phyloP scores from a whole-genome alignment of 2,113 vertebrate species.

The Phycodurus eques region DNA sequence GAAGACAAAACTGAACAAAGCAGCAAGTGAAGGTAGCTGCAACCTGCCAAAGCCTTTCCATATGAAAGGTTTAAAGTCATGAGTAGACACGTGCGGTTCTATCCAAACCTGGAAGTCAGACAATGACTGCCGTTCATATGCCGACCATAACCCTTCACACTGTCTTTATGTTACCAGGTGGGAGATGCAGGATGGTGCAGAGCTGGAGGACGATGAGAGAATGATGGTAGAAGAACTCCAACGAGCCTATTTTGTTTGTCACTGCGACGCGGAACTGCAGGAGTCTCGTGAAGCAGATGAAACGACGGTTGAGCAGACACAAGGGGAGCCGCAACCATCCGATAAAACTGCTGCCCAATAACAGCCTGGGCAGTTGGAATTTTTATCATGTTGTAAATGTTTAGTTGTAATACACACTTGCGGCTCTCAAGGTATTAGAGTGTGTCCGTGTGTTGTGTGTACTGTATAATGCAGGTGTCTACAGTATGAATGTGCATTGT shows the following conservation, averaged over 20 bases:
- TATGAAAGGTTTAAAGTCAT: background rate
- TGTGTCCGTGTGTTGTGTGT: constrained; percentile 14
- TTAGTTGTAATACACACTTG: constrained; percentile 45
- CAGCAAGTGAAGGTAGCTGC: too few species aligned
- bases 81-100: background rate
- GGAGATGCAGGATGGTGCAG: constrained; percentile 86
- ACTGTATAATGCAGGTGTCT: constrained; percentile 23
- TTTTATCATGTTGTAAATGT: constrained; percentile 55
- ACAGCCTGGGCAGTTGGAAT: constrained; percentile 30
- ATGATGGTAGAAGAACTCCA: constrained; percentile 80
- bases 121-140: too few species aligned
- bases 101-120: background rate
- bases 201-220: constrained; percentile 83
- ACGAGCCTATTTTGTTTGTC: constrained; percentile 71
- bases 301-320: constrained; percentile 36
- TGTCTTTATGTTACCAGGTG: constrained; percentile 78
- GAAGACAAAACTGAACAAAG: too few species aligned
- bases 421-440: constrained; percentile 35
- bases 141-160: background rate
- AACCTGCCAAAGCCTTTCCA: background rate
- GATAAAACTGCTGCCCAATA: constrained; percentile 55
- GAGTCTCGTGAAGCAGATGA: constrained; percentile 45
- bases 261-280: constrained; percentile 46
- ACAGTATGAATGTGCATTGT: constrained; percentile 27
- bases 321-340: constrained; percentile 43